Base-by-base conservation (phyloP, 2,888 invertebrate species). In the Linnaemya vulpina region DNA sequence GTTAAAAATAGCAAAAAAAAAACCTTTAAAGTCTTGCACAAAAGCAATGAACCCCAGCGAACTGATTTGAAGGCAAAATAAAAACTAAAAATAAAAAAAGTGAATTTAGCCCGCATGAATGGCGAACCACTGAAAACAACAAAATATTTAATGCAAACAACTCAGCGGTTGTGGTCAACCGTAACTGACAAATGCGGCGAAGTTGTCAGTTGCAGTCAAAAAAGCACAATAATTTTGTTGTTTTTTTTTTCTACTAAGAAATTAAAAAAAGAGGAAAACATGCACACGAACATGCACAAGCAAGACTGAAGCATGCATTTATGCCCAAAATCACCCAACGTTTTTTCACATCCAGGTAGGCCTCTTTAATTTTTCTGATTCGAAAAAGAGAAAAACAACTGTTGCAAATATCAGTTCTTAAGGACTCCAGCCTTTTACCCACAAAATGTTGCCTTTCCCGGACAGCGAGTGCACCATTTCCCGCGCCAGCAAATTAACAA, bases 191-290 rank as follows among this genome's bases (percentile, higher is more conserved):
- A 87, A 87, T 87, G 88, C 86, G 81, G 70, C 84, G 77, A 79
- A 87, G 81, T 84, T 88, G 88, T 88, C 89, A 88, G 87, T 86
- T 87, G 86, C 88, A 83, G 87, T 86, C 83, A 84, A 87, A 87
- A 67, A 87, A 86, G 75, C 22, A 74, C 30, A 58, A 87, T n/a
- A n/a, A n/a, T n/a, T n/a, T n/a, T n/a, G n/a, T n/a, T n/a, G n/a
- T n/a, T 86, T 87, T 87, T 86, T 87, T 87, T 87, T 87, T 83
- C 87, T 70, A 58, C 79, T 62, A 77, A 73, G 15, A 68, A 62
- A 65, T n/a, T 43, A n/a, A 22, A 35, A 30, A n/a, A 35, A 51
- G 63, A 53, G 22, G 1, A 15, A 35, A n/a, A n/a, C 17, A 62
- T 9, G 67, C 7, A 38, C 38, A 38, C 1, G 68, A 68, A 62